Evolutionary conservation across 2,113 vertebrate genomes (phyloP), one percentile per base, ranked within the genome.

Genomic region (Diphyllodes magnificus): DNA sequence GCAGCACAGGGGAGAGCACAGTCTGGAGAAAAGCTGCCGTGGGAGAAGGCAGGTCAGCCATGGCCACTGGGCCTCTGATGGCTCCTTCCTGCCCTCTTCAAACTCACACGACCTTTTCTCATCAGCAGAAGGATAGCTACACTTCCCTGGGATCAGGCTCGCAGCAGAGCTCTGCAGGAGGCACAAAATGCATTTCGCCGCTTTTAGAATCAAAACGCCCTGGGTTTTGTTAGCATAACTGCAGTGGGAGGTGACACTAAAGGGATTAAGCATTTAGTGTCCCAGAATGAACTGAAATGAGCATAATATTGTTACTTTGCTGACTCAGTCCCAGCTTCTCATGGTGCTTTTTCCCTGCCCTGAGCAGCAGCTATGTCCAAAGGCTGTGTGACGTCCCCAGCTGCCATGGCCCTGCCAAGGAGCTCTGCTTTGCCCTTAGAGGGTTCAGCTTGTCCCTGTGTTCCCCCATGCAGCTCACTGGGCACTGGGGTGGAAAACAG

Each of bases 401-500:
- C 44, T 60, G 28, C 77, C n/a, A 13, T 4, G 13, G 49, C 15
- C 27, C 59, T 6, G 3, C 28, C 35, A n/a, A 60, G 56, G 61
- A 83, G 61, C 22, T 69, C 61, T 11, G 20, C 72, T 44, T 23
- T 70, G 44, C 30, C 25, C 21, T 54, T 14, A 6, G 1, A 37
- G 44, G 35, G 6, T 17, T 87, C 13, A 7, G 28, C 9, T 33
- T 50, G 30, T 85, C 65, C 27, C 30, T 8, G 1, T 31, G 86
- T 66, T 18, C n/a, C n/a, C 31, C 22, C 23, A 0, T 0, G 6
- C 5, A 23, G 44, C 25, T 64, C 82, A 39, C 23, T n/a, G 13
- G 39, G 33, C 13, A 30, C 19, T 1, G 6, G 31, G 31, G 19
- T 13, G 17, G 75, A 20, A 88, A 91, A 22, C 42, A 57, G 51